Base-by-base conservation (phyloP, 2,797 vertebrate species). In the Enteromius paludinosus region DNA sequence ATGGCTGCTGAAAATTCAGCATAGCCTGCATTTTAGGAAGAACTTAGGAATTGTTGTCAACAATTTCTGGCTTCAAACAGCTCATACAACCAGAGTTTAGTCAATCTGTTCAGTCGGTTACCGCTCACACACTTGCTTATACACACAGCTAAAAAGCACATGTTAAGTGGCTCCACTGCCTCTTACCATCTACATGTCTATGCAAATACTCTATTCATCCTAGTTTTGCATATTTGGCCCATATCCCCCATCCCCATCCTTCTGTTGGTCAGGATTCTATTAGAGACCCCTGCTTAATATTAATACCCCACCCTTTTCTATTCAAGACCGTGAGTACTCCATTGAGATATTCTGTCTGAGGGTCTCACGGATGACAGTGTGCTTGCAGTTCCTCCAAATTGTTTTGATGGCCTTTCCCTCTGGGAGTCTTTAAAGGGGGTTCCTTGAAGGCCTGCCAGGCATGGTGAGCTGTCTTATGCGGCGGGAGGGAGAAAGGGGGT, bases 291-390 rank as follows among this genome's bases (percentile, higher is more conserved):
- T 87, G 84, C 88, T 91, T 91, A 90, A 93, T 92, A 92, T 91
- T 92, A 89, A 93, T 92, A 87, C 83, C 84, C 62, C 76, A 66
- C 30, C 6, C 62, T 83, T 84, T 87, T 89, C 90, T 87, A 90
- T 83, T 87, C 82, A 88, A 87, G 30, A 72, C 82, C 77, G 86
- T 82, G 87, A 89, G 83, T 41, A 72, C 86, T 87, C 89, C 87
- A 90, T 89, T 91, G 90, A 93, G 90, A 92, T 89, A 89, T 91
- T 88, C 88, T 77, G 86, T 91, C 89, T 88, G 89, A 92, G 89
- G 87, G 90, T 84, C 89, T 88, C 89, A 87, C 64, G 81, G 82
- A 86, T 89, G 85, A 90, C 90, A 92, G 88, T 89, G 85, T 88
- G 84, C 87, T 86, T 78, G 75, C 87, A 70, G 87, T 91, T 87